Evolutionary conservation across 2,888 invertebrate species (phyloP).

Genomic region (Lithophane socia): DNA sequence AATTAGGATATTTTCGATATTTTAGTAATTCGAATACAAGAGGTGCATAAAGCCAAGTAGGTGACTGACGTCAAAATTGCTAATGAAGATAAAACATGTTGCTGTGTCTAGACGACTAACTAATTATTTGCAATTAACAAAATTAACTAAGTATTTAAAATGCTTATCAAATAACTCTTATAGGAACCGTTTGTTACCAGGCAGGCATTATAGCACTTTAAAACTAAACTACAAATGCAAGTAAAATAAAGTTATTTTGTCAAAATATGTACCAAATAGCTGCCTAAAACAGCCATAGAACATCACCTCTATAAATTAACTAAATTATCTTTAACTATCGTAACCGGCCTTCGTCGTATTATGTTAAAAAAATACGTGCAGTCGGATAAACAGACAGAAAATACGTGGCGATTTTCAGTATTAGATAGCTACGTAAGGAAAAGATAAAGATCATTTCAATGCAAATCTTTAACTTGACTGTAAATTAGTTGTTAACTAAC

Average conservation of each 20-base stretch:
- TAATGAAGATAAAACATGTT: constrained; percentile 14
- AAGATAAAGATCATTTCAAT: neutral
- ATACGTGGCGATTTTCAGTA: neutral
- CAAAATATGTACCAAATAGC: neutral
- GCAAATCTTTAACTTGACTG: neutral
- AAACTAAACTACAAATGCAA: neutral
- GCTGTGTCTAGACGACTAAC: neutral
- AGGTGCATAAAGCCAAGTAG: neutral
- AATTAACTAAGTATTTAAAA: constrained; percentile 3
- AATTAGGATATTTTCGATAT: neutral
- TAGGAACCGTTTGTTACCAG: neutral
- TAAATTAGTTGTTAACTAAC: neutral
- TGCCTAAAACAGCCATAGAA: neutral
- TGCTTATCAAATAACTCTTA: neutral
- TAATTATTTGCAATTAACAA: constrained; percentile 2
- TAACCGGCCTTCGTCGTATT: no score
- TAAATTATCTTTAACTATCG: no score
- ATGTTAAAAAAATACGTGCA: neutral
- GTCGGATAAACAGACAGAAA: neutral
- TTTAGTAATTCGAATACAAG: neutral
- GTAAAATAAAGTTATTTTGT: neutral
- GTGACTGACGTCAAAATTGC: neutral
- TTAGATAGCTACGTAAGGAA: neutral
- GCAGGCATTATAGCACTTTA: neutral
- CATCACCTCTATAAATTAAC: neutral